Evolutionary conservation across 2,888 invertebrate species (phyloP).

Genomic region (Nysson spinosus): DNA sequence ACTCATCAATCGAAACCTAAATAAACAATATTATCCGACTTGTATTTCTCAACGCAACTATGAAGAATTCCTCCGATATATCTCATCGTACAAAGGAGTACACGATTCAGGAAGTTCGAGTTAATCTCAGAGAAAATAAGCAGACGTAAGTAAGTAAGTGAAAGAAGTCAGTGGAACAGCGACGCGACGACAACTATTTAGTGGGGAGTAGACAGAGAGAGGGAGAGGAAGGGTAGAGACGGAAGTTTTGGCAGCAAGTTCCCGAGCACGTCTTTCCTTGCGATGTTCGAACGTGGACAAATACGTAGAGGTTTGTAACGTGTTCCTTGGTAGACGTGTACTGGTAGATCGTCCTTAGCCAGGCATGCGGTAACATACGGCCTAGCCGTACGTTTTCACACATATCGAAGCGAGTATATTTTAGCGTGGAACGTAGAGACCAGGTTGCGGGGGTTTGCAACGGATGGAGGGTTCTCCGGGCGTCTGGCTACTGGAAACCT

Average conservation of each 20-base stretch:
- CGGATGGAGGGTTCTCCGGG: slow-evolving; percentile 36
- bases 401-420: slow-evolving; percentile 67
- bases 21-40: too few relatives aligned
- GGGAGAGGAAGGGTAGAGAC: not conserved
- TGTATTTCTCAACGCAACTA: too few relatives aligned
- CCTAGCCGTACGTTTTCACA: slow-evolving; percentile 65
- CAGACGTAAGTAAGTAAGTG: slow-evolving; percentile 6
- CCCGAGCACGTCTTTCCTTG: slow-evolving; percentile 31
- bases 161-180: slow-evolving; percentile 7
- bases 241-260: slow-evolving; percentile 44
- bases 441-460: slow-evolving; percentile 22
- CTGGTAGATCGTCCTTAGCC: slow-evolving; percentile 1
- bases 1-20: too few relatives aligned
- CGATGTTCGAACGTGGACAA: slow-evolving; percentile 35
- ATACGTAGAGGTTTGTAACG: slow-evolving; percentile 19
- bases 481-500: slow-evolving; percentile 65
- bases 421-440: slow-evolving; percentile 53
- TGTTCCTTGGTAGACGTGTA: slow-evolving; percentile 9
- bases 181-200: slow-evolving; percentile 31
- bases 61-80: too few relatives aligned
- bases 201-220: slow-evolving; percentile 15
- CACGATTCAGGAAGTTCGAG: too few relatives aligned
- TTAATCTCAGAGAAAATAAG: too few relatives aligned
- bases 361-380: slow-evolving; percentile 49
- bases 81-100: too few relatives aligned